Percentiles rank a stretch among this genome's conserved stretches.
phyloP scores from a whole-genome alignment of 2,113 vertebrate species.

The Gavia stellata region DNA sequence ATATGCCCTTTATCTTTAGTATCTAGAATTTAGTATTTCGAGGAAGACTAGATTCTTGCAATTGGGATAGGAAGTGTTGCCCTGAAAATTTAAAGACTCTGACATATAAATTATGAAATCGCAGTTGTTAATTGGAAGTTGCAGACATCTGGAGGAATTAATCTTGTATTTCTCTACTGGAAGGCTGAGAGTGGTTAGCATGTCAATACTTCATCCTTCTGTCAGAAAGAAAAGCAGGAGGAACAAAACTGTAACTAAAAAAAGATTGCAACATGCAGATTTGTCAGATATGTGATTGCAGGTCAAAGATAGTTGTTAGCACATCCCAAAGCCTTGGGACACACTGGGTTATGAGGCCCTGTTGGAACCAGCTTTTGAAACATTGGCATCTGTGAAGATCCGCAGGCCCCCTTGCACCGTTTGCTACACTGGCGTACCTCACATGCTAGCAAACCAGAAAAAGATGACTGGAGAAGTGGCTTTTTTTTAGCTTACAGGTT shows the following conservation, averaged over 20 bases:
- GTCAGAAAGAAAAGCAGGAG: not conserved
- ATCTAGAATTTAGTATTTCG: not conserved
- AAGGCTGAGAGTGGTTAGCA: not conserved
- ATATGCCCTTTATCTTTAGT: not conserved
- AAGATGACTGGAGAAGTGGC: not conserved
- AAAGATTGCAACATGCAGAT: not conserved
- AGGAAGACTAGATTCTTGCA: not conserved
- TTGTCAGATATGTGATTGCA: not conserved
- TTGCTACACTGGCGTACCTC: fast-evolving
- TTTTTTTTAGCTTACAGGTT: not conserved
- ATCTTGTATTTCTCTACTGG: not conserved
- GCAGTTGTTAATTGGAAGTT: not conserved
- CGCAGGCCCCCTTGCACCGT: fast-evolving
- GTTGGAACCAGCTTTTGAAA: not conserved
- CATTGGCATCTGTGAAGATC: not conserved
- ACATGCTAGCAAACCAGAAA: not conserved
- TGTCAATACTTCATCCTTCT: not conserved
- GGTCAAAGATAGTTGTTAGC: not conserved
- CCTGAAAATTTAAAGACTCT: not conserved
- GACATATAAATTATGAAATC: not conserved
- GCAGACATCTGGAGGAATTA: not conserved
- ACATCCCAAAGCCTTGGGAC: not conserved
- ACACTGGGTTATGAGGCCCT: not conserved
- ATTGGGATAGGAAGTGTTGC: not conserved
- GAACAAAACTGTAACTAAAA: not conserved